These are phyloP conservation scores for Microtus montanus DNA, from an alignment of 2,113 vertebrate genomes.

Conservation along the genomic window DNA sequence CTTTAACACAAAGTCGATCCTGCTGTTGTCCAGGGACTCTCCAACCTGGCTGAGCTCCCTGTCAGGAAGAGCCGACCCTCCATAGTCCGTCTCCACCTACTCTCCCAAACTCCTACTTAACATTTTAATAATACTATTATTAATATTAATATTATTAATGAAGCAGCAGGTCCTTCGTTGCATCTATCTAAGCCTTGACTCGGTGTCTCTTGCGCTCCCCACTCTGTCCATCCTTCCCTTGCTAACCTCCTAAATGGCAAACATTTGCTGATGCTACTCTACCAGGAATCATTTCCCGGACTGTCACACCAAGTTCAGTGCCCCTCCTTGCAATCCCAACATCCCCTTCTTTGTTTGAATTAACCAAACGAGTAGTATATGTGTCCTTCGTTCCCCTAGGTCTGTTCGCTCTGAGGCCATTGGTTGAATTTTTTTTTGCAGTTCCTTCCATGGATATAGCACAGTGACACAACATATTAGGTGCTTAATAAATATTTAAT, in stretches of 20 bases:
- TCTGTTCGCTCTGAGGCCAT: constrained; percentile 24
- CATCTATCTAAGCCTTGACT: background rate
- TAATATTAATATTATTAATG: too few relatives aligned
- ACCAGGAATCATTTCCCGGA: background rate
- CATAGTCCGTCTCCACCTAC: background rate
- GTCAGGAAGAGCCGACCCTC: background rate
- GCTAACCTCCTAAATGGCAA: background rate
- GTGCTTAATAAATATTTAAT: constrained; percentile 71
- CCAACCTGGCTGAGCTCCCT: background rate
- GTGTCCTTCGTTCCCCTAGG: background rate
- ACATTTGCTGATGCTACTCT: background rate
- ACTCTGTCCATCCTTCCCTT: background rate
- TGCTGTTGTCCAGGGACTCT: background rate
- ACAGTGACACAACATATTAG: constrained; percentile 50
- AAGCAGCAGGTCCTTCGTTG: background rate
- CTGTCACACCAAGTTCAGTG: too few relatives aligned
- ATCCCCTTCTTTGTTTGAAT: background rate
- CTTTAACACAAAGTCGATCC: background rate
- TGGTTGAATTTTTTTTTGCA: background rate
- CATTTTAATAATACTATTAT: background rate
- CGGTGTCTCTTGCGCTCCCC: background rate
- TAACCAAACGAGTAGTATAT: background rate
- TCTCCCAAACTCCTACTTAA: background rate
- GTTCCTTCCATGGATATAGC: constrained; percentile 43
- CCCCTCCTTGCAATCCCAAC: background rate